Conservation (phyloP, 2,797 vertebrate genomes). For the Jordanella pulchra region DNA sequence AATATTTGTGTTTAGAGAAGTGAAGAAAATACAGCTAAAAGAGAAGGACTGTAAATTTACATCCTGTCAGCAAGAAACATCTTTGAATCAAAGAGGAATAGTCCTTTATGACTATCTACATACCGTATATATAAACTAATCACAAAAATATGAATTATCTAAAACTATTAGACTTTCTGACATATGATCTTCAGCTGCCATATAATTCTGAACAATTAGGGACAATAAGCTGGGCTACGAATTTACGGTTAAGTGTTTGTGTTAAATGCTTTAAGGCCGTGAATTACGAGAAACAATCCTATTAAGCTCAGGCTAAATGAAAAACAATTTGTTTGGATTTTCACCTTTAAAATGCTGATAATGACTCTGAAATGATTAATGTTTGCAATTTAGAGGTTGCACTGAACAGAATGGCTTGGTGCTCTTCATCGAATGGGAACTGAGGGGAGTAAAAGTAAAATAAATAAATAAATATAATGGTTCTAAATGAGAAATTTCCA, state of each 20-base stretch:
- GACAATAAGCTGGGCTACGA: conserved; percentile 49
- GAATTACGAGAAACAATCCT: conserved; percentile 67
- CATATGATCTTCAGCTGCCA: conserved; percentile 38
- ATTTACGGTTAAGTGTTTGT: conserved; percentile 67
- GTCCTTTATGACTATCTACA: background rate
- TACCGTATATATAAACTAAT: background rate
- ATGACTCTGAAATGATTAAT: conserved; percentile 77
- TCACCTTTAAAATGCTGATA: conserved; percentile 74
- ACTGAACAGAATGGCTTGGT: conserved; percentile 54
- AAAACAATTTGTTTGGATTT: conserved; percentile 77
- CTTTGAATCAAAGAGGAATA: background rate
- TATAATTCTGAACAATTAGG: conserved; percentile 33
- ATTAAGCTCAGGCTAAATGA: conserved; percentile 60
- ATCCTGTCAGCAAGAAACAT: background rate
- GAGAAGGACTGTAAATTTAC: background rate
- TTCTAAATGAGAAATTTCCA: conserved; percentile 70
- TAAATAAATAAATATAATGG: conserved; percentile 38
- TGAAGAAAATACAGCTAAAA: background rate
- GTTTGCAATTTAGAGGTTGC: conserved; percentile 65
- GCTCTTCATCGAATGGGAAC: conserved; percentile 53
- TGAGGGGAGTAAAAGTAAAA: conserved; percentile 20
- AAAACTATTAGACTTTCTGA: background rate
- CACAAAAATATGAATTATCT: background rate
- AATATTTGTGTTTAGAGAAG: too few relatives aligned
- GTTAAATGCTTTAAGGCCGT: conserved; percentile 59